Base-by-base conservation (phyloP, 2,797 vertebrate genomes). In the Aulostomus chinensis region DNA sequence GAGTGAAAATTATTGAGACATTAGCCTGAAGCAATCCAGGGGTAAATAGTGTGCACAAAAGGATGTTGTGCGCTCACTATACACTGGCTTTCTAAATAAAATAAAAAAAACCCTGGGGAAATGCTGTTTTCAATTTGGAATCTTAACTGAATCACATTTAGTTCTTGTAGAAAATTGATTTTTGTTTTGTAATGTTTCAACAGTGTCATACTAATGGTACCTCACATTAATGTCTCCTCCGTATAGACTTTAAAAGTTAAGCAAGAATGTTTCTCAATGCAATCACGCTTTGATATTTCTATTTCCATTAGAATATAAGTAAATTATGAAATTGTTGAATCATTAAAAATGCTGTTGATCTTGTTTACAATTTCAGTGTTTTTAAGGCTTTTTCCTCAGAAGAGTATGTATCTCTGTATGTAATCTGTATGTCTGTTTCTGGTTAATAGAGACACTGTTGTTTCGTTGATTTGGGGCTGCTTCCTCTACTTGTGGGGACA, bases 1-100 rank as follows among this genome's bases (percentile, higher is more conserved):
- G 95, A 98, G 93, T 94, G 93, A 95, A 98, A 98, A 99, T 99
- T 98, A 99, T 99, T 98, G 95, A 99, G 97, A 99, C 96, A 99
- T 98, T 98, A 98, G 97, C 95, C 95, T 96, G 94, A 94, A 97
- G 96, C 95, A 94, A 97, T 96, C 93, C 96, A 93, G 94, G 96
- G 96, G 95, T 97, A 98, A 99, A 99, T 96, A 98, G 95, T 96
- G 95, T 94, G 93, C 92, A 94, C 92, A 93, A 91, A 93, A 93
- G 89, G 78, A 90, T 85, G 84, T 87, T 89, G 86, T 88, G 81
- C 88, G 88, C 74, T 80, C 74, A 90, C 91, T 88, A 92, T 89
- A 85, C 88, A 89, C 81, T 88, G 89, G 89, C 79, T 88, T 90
- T 86, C 88, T 86, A 74, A 78, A 86, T n/a, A n/a, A 80, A 90